Conservation (phyloP, 2,888 invertebrate genomes). For the Drosophila helvetica region DNA sequence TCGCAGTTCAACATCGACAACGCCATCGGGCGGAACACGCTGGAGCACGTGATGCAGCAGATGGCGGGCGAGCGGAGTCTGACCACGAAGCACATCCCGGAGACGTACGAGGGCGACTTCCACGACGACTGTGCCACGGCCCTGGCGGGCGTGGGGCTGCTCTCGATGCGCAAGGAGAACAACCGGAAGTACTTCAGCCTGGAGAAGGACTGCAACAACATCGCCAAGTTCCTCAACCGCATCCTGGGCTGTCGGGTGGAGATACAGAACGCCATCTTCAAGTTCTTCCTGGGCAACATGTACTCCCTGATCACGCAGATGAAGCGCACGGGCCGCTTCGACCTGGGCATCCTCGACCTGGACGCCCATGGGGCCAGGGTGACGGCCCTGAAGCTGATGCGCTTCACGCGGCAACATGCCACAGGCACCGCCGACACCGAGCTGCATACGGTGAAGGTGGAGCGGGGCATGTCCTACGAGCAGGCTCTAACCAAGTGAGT, state of each 20-base stretch:
- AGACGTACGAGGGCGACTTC: conserved; percentile 95
- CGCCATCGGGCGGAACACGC: conserved; percentile 95
- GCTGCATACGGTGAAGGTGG: conserved; percentile 95
- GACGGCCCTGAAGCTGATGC: conserved; percentile 90
- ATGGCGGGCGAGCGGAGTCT: conserved; percentile 94
- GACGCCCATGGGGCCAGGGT: conserved; percentile 97
- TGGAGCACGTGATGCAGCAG: conserved; percentile 97
- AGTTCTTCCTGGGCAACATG: conserved; percentile 98
- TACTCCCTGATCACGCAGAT: conserved; percentile 95
- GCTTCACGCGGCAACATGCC: conserved; percentile 93
- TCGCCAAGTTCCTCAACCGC: conserved; percentile 98
- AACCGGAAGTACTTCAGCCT: conserved; percentile 87
- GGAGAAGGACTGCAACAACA: conserved; percentile 97
- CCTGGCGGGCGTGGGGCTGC: conserved; percentile 95
- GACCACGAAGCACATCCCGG: conserved; percentile 92
- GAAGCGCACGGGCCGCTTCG: conserved; percentile 96
- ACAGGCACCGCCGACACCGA: conserved; percentile 97
- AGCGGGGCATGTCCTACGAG: conserved; percentile 94
- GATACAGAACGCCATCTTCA: conserved; percentile 97
- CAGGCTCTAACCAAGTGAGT: conserved; percentile 90
- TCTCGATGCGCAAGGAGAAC: conserved; percentile 89
- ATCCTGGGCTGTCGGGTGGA: conserved; percentile 99
- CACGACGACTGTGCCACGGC: conserved; percentile 96
- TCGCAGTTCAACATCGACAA: conserved; percentile 99
- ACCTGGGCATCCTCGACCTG: conserved; percentile 95